Evolutionary conservation across 2,888 invertebrate genomes (phyloP).

Genomic region (Drosophila putrida): DNA sequence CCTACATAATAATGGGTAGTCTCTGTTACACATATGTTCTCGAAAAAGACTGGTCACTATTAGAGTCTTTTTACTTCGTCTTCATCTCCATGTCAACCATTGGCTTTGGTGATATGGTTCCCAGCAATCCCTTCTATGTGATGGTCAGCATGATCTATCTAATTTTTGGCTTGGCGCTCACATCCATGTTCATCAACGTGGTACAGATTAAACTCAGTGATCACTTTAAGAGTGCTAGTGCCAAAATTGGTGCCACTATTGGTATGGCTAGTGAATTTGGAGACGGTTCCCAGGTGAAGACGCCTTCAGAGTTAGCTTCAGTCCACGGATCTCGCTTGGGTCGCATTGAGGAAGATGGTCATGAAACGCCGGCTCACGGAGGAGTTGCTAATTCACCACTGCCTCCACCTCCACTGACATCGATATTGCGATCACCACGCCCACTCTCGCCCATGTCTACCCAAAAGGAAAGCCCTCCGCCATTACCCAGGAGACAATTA

Average conservation of each 20-base stretch:
- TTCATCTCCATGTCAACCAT: conserved; percentile 99
- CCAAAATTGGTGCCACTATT: conserved; percentile 94
- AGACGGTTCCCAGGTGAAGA: conserved; percentile 76
- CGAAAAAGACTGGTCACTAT: conserved; percentile 93
- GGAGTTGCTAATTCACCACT: conserved; percentile 17
- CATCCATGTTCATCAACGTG: conserved; percentile 98
- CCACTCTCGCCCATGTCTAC: conserved; percentile 60
- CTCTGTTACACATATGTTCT: conserved; percentile 89
- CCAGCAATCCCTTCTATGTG: conserved; percentile 94
- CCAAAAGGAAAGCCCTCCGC: conserved; percentile 65
- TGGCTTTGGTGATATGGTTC: conserved; percentile 97
- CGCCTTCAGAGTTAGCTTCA: conserved; percentile 81
- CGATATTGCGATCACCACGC: conserved; percentile 69
- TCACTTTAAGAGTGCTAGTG: conserved; percentile 93
- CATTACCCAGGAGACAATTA: conserved; percentile 69
- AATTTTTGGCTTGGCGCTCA: conserved; percentile 96
- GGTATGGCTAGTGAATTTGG: conserved; percentile 88
- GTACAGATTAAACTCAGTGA: conserved; percentile 93
- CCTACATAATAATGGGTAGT: conserved; percentile 95
- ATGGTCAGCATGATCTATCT: conserved; percentile 96
- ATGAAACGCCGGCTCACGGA: conserved; percentile 34
- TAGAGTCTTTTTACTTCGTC: conserved; percentile 98
- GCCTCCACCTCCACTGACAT: conserved; percentile 51
- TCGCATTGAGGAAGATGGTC: conserved; percentile 77
- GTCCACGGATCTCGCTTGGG: conserved; percentile 79